phyloP scores from a whole-genome alignment of 1,140 invertebrate species.

The Oppia nitens region DNA sequence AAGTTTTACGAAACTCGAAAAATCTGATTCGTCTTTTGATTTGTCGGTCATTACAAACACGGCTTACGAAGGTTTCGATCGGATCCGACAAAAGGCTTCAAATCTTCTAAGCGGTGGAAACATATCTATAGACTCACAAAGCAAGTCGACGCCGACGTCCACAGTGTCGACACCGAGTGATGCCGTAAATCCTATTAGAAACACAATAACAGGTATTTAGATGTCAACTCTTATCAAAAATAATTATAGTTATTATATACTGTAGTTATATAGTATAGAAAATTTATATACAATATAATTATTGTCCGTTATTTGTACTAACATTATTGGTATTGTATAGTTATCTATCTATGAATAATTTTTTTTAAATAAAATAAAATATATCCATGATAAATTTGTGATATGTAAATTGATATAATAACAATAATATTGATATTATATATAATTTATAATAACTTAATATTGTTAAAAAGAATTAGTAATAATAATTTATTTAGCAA shows the following conservation, averaged over 20 bases:
- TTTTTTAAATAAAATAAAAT: too few species aligned
- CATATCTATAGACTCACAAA: not conserved
- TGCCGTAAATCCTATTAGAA: not conserved
- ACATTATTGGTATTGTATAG: not conserved
- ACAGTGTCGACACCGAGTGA: not conserved
- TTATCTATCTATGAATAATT: too few species aligned
- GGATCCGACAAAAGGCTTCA: conserved; percentile 13
- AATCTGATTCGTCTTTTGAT: conserved; percentile 20
- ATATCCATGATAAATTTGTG: too few species aligned
- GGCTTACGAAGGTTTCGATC: conserved; percentile 2
- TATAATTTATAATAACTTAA: too few species aligned
- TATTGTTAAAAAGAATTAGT: too few species aligned
- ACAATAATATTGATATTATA: too few species aligned
- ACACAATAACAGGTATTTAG: not conserved
- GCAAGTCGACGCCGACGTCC: not conserved
- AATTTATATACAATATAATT: too few species aligned
- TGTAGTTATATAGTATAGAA: too few species aligned
- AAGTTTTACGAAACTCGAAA: not conserved
- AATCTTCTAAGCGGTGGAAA: not conserved
- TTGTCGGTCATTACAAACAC: conserved; percentile 14
- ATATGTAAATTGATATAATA: too few species aligned
- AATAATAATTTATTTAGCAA: too few species aligned
- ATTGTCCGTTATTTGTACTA: not conserved
- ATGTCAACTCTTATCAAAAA: too few species aligned
- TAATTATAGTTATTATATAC: too few species aligned